Conservation (phyloP, 30 jellyfish, hydroid and myxozoan species). For the Nemopilema nomurai region DNA sequence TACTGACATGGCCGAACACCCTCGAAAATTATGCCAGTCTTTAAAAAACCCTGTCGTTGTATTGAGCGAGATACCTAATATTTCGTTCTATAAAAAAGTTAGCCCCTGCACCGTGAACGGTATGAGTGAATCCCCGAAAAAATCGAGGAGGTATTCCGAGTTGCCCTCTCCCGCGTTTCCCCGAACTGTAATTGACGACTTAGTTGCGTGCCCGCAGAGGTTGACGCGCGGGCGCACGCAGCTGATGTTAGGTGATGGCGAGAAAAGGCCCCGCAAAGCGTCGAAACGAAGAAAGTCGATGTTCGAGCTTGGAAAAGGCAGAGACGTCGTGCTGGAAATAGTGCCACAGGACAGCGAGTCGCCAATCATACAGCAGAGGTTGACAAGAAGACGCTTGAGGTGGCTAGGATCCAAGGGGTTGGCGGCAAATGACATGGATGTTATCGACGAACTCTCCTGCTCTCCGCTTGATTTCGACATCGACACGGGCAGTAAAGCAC, state of each 20-base stretch:
- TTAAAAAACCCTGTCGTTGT: conserved; percentile 46
- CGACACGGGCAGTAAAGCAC: background rate
- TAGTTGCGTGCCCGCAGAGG: conserved; percentile 71
- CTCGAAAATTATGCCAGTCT: no score
- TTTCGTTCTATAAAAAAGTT: background rate
- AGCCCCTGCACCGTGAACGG: conserved; percentile 6
- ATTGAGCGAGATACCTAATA: conserved; percentile 27
- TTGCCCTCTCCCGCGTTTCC: conserved; percentile 40
- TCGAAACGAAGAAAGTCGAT: background rate
- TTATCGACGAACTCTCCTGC: background rate
- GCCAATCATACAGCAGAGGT: conserved; percentile 37
- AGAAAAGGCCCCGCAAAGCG: background rate
- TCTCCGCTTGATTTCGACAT: background rate
- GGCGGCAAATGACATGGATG: conserved; percentile 4
- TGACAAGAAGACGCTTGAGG: conserved; percentile 39
- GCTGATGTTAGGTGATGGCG: conserved; percentile 37
- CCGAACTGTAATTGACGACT: conserved; percentile 50
- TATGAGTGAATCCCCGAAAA: conserved; percentile 16
- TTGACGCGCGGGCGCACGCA: conserved; percentile 67
- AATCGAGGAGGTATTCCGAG: background rate
- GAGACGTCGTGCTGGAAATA: background rate
- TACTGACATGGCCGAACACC: no score
- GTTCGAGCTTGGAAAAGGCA: background rate
- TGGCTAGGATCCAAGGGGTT: conserved; percentile 34
- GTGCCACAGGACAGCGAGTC: background rate